Percentiles rank a stretch among this genome's conserved stretches.
Evolutionary conservation across 2,113 vertebrate genomes (phyloP).

Genomic region (Siniperca chuatsi): DNA sequence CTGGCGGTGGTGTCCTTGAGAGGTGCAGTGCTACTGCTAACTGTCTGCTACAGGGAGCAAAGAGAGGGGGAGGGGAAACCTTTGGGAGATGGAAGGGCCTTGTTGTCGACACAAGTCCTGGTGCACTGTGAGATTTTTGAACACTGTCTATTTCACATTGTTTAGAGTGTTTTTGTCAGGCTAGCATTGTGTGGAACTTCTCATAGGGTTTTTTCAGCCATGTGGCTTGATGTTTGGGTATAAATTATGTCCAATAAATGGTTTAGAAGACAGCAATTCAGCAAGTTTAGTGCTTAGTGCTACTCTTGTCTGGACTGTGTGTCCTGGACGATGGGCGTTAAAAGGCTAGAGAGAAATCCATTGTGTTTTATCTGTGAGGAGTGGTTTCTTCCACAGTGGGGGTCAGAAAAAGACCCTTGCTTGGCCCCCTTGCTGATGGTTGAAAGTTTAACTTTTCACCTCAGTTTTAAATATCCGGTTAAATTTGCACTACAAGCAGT

Average conservation of each 20-base stretch:
- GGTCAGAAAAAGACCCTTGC: neutral
- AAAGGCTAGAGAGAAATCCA: constrained; percentile 7
- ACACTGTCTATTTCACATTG: constrained; percentile 32
- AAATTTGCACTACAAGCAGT: neutral
- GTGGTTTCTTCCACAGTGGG: neutral
- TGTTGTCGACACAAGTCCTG: constrained; percentile 44
- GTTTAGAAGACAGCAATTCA: constrained; percentile 51
- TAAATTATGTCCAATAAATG: constrained; percentile 56
- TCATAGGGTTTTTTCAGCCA: neutral
- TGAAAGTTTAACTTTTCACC: neutral
- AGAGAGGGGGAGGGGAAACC: constrained; percentile 64
- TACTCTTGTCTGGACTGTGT: constrained; percentile 23
- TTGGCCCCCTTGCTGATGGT: neutral
- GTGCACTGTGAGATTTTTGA: constrained; percentile 52
- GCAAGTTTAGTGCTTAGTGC: constrained; percentile 30
- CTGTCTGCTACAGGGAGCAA: constrained; percentile 65
- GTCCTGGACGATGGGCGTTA: constrained; percentile 26
- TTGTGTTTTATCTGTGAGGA: constrained; percentile 11
- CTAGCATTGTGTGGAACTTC: constrained; percentile 16
- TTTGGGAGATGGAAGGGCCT: constrained; percentile 58
- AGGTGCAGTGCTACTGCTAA: constrained; percentile 72
- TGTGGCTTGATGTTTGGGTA: constrained; percentile 1
- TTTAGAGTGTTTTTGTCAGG: constrained; percentile 33
- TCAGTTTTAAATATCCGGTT: constrained; percentile 18
- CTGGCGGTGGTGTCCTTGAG: constrained; percentile 79